Percentiles rank a stretch among this genome's conserved stretches.
These are phyloP conservation scores for Chlamydotis undulata DNA, from an alignment of 2,113 vertebrate genomes.

Conservation along the genomic window DNA sequence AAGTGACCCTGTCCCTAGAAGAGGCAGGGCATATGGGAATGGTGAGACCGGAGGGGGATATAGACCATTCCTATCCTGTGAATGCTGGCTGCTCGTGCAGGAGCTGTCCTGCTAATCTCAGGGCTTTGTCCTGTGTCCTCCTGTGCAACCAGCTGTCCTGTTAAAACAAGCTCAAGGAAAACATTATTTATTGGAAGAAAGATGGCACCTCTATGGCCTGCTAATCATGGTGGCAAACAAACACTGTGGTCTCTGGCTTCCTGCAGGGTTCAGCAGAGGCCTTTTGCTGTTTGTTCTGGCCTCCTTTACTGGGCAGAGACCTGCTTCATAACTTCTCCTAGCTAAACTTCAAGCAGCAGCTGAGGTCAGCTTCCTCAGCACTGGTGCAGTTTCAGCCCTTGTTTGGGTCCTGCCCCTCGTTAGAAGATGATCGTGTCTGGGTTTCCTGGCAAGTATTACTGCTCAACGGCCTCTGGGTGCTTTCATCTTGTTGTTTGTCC, in stretches of 20 bases:
- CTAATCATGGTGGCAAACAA: conserved; percentile 43
- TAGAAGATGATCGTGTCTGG: background rate
- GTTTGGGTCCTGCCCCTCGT: background rate
- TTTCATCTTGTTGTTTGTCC: conserved; percentile 8
- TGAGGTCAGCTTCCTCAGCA: background rate
- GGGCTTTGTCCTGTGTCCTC: background rate
- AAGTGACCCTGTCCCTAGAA: background rate
- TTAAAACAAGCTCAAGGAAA: conserved; percentile 12
- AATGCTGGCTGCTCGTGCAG: rapidly evolving
- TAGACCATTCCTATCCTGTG: background rate
- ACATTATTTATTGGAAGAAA: background rate
- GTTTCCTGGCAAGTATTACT: conserved; percentile 8
- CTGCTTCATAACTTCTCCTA: background rate
- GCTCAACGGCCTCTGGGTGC: background rate
- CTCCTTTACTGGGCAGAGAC: background rate
- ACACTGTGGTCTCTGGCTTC: conserved; percentile 52
- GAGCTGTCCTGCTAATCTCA: background rate
- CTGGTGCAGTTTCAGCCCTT: conserved; percentile 1
- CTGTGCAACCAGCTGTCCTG: background rate
- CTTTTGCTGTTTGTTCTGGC: conserved; percentile 52
- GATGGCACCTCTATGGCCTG: background rate
- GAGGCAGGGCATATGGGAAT: background rate
- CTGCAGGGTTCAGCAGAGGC: conserved; percentile 52
- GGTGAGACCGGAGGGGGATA: background rate
- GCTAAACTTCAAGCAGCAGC: conserved; percentile 23